These are phyloP conservation scores for Philypnodon macrostomus DNA, from an alignment of 2,797 vertebrate species.

Conservation along the genomic window DNA sequence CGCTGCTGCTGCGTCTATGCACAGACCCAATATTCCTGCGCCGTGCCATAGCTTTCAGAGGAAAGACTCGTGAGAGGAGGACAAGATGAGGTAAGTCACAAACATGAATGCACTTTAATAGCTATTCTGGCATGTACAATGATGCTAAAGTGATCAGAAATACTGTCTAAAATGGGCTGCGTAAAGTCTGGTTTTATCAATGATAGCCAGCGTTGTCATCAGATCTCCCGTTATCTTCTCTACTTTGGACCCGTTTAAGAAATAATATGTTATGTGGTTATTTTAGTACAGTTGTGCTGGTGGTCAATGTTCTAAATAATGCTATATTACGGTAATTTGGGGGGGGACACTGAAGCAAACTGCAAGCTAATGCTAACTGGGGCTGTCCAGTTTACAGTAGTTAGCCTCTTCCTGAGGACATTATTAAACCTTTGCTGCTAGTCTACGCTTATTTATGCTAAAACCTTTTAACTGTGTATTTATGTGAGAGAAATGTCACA, in stretches of 20 bases:
- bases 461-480: neutral
- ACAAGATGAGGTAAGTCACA: slow-evolving; percentile 66
- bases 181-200: neutral
- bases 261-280: neutral
- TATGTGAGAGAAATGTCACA: no score
- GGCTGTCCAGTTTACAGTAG: slow-evolving; percentile 29
- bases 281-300: no score
- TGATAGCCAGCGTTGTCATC: slow-evolving; percentile 33
- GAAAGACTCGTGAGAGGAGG: slow-evolving; percentile 41
- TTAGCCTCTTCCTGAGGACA: slow-evolving; percentile 19
- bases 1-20: slow-evolving; percentile 41
- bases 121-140: rapidly evolving
- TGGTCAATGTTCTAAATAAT: no score
- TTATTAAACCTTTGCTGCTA: slow-evolving; percentile 3
- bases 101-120: neutral
- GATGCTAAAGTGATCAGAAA: neutral
- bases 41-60: slow-evolving; percentile 29
- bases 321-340: no score
- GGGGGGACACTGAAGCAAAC: neutral
- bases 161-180: neutral
- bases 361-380: slow-evolving; percentile 52
- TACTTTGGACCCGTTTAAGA: slow-evolving; percentile 22
- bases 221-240: slow-evolving; percentile 18
- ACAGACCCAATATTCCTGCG: slow-evolving; percentile 72
- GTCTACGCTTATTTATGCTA: no score